Evolutionary conservation across 2,888 invertebrate species (phyloP), one percentile per base, ranked within the genome.

Genomic region (Pheosia gnoma): DNA sequence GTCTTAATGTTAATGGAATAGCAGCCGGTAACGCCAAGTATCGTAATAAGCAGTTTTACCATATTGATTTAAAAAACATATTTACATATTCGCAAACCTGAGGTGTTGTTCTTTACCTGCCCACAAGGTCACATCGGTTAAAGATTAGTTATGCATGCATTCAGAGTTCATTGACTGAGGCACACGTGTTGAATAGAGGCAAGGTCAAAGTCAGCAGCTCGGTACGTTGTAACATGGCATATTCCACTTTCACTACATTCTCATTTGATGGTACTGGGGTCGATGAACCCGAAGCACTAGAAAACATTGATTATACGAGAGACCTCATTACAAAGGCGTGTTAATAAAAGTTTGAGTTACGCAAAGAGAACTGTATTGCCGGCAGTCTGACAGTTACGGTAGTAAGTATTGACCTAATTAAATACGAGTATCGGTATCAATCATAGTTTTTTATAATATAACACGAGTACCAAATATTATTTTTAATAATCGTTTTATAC

Each of bases 161-260:
- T 47, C n/a, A 60, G 38, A 61, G 49, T 13, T 58, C 52, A 39
- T 52, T 57, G 51, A 52, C 52, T 52, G 45, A 10, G 11, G 45
- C 49, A 62, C 57, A 59, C 59, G 60, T 63, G 59, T 49, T n/a
- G 41, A 25, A 51, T 25, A 51, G 53, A 37, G 4, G 25, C 62
- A 66, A 77, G 74, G 76, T 75, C 74, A 74, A 65, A 65, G 68
- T 60, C 56, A 58, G 61, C 60, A 58, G 63, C 59, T 59, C 67
- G 67, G 59, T 66, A 67, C 59, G 53, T 62, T 55, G 55, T 45
- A 62, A 13, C 47, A 59, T 61, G 47, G 59, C 54, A 59, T 43
- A 51, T 49, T 57, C 62, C 49, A 75, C 70, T 75, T 71, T 75
- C 74, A 63, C 64, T 61, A 56, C 54, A 55, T 61, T 66, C 63